A percentile compares a stretch with the other conserved stretches of the same genome.
These are phyloP conservation scores for Hydroisotoma schaefferi DNA, from an alignment of 2,888 invertebrate genomes.

Conservation along the genomic window DNA sequence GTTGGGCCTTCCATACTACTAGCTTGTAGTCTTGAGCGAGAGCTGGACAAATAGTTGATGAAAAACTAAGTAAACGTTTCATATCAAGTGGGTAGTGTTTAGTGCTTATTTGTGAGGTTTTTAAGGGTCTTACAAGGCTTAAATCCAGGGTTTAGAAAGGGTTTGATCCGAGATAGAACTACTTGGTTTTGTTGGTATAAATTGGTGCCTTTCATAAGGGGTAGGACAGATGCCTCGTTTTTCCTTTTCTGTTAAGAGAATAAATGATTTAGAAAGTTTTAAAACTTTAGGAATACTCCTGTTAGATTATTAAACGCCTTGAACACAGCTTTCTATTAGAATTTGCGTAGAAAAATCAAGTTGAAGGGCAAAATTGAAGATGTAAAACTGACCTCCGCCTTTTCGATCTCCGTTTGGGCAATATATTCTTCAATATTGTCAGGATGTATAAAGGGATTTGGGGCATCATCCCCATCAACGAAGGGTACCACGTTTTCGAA, in stretches of 20 bases:
- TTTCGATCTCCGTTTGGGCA: conserved; percentile 26
- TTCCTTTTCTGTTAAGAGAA: conserved; percentile 26
- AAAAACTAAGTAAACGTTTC: not conserved
- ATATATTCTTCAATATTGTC: conserved; percentile 39
- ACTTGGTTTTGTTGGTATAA: conserved; percentile 35
- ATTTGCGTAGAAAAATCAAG: not conserved
- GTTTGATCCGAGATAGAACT: conserved; percentile 33
- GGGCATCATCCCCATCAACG: conserved; percentile 38
- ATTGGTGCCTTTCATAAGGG: conserved; percentile 40
- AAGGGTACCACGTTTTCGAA: conserved; percentile 20
- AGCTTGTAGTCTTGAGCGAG: conserved; percentile 37
- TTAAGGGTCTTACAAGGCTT: conserved; percentile 34
- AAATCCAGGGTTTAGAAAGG: conserved; percentile 30
- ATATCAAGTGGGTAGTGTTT: not conserved
- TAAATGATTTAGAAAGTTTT: not conserved
- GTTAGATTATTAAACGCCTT: not conserved
- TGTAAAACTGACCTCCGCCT: conserved; percentile 29
- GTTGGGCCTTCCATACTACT: conserved; percentile 42
- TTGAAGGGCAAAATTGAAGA: not conserved
- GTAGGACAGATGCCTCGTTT: conserved; percentile 23
- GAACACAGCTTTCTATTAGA: not conserved
- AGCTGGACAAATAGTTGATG: conserved; percentile 15
- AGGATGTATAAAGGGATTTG: conserved; percentile 44
- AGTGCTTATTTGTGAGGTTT: not conserved
- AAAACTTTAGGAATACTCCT: not conserved